Evolutionary conservation across 1,140 invertebrate genomes (phyloP).

Genomic region (Temnothorax nylanderi): DNA sequence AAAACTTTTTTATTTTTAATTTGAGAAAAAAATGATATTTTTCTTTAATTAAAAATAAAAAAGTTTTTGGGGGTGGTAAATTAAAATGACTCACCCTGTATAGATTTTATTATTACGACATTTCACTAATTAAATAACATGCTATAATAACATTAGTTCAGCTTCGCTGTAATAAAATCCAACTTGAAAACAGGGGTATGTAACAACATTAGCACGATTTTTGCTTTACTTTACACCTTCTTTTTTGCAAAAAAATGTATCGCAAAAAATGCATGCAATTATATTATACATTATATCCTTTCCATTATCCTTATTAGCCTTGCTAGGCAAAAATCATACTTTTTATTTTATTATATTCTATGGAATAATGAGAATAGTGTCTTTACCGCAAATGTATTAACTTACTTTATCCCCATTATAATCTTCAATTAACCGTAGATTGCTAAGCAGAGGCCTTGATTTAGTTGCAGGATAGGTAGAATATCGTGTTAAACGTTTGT

Average conservation of each 20-base stretch:
- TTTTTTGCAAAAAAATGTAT: background rate
- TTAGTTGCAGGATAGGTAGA: background rate
- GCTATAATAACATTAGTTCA: background rate
- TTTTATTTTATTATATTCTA: background rate
- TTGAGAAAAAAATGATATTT: too few species aligned
- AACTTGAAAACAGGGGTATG: background rate
- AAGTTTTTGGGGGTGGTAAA: too few species aligned
- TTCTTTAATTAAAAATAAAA: too few species aligned
- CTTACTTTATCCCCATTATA: constrained; percentile 39
- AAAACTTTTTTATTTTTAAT: too few species aligned
- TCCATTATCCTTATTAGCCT: background rate
- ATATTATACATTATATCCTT: constrained; percentile 3
- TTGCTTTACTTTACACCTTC: background rate
- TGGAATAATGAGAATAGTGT: constrained; percentile 30
- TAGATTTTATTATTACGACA: constrained; percentile 12
- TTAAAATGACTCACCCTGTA: too few species aligned
- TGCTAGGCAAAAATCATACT: background rate
- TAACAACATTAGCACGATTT: constrained; percentile 22
- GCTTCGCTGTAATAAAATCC: background rate
- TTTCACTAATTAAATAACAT: background rate
- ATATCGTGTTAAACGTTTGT: constrained; percentile 18
- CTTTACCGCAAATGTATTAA: constrained; percentile 30
- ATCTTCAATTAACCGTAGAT: constrained; percentile 32
- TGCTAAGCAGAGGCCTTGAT: background rate
- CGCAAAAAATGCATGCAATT: constrained; percentile 14